phyloP scores from a whole-genome alignment of 2,113 vertebrate species.

The Lophura nycthemera region DNA sequence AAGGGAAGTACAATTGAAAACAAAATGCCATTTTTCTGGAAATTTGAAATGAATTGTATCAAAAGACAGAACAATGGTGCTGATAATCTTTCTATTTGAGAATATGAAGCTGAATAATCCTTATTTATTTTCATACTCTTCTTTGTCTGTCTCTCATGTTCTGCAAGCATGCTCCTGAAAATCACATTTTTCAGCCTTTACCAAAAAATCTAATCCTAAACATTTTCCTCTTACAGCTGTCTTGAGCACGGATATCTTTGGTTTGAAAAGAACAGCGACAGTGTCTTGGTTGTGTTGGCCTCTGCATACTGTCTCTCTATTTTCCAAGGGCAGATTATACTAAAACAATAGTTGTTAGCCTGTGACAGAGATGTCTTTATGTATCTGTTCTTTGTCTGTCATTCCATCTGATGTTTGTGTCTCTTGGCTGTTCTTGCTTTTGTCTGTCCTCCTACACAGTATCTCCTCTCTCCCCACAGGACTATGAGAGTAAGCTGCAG shows the following conservation, averaged over 20 bases:
- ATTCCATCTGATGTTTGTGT: not conserved
- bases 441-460: slow-evolving; percentile 72
- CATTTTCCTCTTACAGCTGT: not conserved
- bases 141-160: not conserved
- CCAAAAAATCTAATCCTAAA: not conserved
- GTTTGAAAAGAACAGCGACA: not conserved
- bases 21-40: not conserved
- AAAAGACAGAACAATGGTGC: not conserved
- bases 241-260: not conserved
- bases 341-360: not conserved
- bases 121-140: not conserved
- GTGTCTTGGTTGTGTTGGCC: fast-evolving
- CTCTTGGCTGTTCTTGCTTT: not conserved
- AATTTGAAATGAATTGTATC: not conserved
- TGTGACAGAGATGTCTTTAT: not conserved
- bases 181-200: not conserved
- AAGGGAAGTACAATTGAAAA: not conserved
- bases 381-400: not conserved
- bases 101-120: slow-evolving; percentile 32
- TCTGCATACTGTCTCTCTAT: not conserved
- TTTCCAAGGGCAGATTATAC: not conserved
- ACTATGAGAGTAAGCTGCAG: slow-evolving; percentile 97
- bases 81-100: slow-evolving; percentile 11
- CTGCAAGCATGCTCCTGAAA: not conserved
- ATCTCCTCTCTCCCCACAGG: slow-evolving; percentile 84